Base-by-base conservation (phyloP, 1,140 invertebrate genomes). In the Scaptomyza montana region DNA sequence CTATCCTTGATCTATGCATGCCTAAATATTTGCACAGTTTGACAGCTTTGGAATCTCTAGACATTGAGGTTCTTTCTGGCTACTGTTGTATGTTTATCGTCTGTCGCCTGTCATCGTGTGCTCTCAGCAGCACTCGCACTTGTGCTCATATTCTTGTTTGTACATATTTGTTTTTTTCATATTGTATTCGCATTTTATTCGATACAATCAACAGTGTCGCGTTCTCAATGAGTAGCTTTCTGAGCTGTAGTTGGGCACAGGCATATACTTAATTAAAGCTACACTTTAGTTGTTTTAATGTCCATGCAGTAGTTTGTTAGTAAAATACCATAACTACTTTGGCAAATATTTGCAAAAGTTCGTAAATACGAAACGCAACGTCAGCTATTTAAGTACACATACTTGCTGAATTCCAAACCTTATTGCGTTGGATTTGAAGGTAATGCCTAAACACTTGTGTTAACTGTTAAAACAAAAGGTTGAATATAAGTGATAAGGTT, bases 21-120 rank as follows among this genome's bases (percentile, higher is more conserved):
- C 71, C 61, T 75, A 45, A 2, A 28, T 72, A 76, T 86, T 87
- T 86, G 64, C 71, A 73, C 78, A 81, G 78, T 78, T 80, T 85
- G 80, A 50, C 54, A 49, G 33, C 51, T 45, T 16, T 36, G 46
- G 12, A 36, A 16, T 67, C 39, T 56, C 45, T 41, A 46, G 25
- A 13, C 54, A 57, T 57, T 66, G 51, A 13, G 57, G 36, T 77
- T 77, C 63, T 73, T 36, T 36, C 33, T 36, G 33, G 61, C 78
- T 56, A 63, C 72, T 62, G 19, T 56, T 28, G 66, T 43, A 10
- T 36, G 39, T 39, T 7, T 16, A 47, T 54, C 50, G 19, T 16
- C 33, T 55, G 33, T 21, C 30, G 30, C 21, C 21, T 25, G 21
- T 25, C 21, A 25, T 33, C 30, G 6, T 30, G 2, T 30, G 30